Base-by-base conservation (phyloP, 2,888 invertebrate species). In the Leptopilina drosophilae region DNA sequence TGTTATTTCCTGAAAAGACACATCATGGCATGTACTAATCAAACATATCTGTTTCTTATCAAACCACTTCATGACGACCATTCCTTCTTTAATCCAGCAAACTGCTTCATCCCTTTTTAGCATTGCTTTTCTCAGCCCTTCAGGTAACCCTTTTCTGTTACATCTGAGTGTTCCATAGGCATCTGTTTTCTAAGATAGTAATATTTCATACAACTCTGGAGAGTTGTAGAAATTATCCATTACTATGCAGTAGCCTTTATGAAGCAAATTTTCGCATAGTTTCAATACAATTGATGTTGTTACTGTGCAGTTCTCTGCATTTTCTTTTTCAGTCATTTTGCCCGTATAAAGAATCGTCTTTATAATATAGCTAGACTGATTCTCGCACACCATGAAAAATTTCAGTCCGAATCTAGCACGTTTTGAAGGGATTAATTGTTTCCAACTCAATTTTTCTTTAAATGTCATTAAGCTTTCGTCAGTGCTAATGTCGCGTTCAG, bases 351-450 rank as follows among this genome's bases (percentile, higher is more conserved):
- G 14, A 67, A 67, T 67, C 0, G 67, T 26, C n/a, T 67, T 67
- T 67, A 67, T 67, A 2, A 67, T 67, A 33, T 67, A 67, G 33
- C 67, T 5, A 5, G 67, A 67, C 12, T 67, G 11, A 67, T 42
- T 67, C 40, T 67, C 67, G 15, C 67, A 67, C 26, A 67, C 42
- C 7, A 67, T 33, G 53, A 40, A 75, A 78, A 78, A 76, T 65
- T 65, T 78, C 15, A 26, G 8, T 2, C 75, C 78, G 42, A 64
- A 75, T 15, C 78, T 76, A 11, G 76, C 78, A n/a, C 78, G 69
- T 40, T 77, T 77, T n/a, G 64, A 56, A 26, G 78, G 69, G 42
- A 73, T 69, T 33, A 64, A 78, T 64, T 78, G 76, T 33, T 40
- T 64, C 46, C 20, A 78, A 56, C 49, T 46, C 4, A 78, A n/a